Percentiles rank a stretch among this genome's conserved stretches.
Conservation (phyloP, 2,797 vertebrate species). For the Acanthis flammea region DNA sequence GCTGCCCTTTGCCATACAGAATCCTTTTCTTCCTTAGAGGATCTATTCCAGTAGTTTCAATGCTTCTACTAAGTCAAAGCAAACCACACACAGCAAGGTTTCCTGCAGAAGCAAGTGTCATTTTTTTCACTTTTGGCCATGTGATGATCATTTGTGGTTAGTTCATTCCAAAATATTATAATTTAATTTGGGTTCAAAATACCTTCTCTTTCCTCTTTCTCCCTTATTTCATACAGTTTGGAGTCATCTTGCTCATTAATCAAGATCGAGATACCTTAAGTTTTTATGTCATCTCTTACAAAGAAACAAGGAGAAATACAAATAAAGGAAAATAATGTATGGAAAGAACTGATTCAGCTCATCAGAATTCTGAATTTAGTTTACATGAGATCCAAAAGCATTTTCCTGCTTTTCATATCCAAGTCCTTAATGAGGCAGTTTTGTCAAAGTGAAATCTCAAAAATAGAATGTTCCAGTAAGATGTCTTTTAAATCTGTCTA, state of each 20-base stretch:
- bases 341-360: constrained; percentile 53
- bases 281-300: not conserved
- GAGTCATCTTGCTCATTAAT: not conserved
- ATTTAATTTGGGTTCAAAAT: not conserved
- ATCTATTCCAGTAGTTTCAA: not conserved
- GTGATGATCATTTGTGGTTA: not conserved
- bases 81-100: not conserved
- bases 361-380: constrained; percentile 60
- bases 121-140: not conserved
- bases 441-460: constrained; percentile 65
- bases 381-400: constrained; percentile 50
- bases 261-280: not conserved
- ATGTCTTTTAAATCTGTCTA: constrained; percentile 66
- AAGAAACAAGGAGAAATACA: not conserved
- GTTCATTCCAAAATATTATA: not conserved
- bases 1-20: not conserved
- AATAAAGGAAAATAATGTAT: constrained; percentile 35
- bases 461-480: constrained; percentile 67
- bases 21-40: not conserved
- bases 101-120: not conserved
- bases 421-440: constrained; percentile 60
- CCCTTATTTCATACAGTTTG: not conserved
- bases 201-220: not conserved
- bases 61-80: not conserved
- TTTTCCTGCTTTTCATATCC: constrained; percentile 56